Base-by-base conservation (phyloP, 1,140 invertebrate species). In the Nebria ingens region DNA sequence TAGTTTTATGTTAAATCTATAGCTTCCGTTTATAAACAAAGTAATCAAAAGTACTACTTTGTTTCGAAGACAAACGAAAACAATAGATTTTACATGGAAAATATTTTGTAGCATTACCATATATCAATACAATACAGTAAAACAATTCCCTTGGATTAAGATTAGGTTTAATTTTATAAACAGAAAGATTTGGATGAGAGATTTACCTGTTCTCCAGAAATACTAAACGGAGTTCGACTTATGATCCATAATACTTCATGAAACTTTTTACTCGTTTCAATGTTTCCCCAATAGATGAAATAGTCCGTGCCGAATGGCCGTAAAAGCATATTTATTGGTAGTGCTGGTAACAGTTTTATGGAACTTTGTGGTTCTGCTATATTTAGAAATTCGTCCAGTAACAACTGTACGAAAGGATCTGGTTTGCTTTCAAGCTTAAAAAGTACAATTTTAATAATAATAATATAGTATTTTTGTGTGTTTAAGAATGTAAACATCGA, bases 211-310 rank as follows among this genome's bases (percentile, higher is more conserved):
- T 67, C 64, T 9, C 58, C 20, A 11, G 66, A 62, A n/a, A 71
- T 59, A 1, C 65, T 64, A 6, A 70, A 59, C 1, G 68, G 65
- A 42, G 63, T 52, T 22, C 71, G 58, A 17, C 62, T 58, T 23
- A 72, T 65, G 13, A 73, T 55, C 71, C 71, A 73, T 3, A 69
- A 25, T 19, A 71, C 58, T 20, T 59, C 59, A 62, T 73, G 68
- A 11, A 60, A 25, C 52, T 64, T 66, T 15, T 57, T 53, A 2
- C 56, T 53, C 0, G 68, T 69, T 2, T 53, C 62, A 2, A 72
- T 63, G n/a, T 65, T 79, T 0, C 89, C 88, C 65, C 78, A 73
- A 62, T 91, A 91, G 1, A 84, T 66, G 64, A 85, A 89, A 61
- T 82, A 86, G 63, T 80, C 79, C 53, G 73, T 64, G 3, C 61